A percentile compares a stretch with the other conserved stretches of the same genome.
Evolutionary conservation across 53 echinoderm and acorn worm genomes (phyloP).

Genomic region (Glandiceps talaboti): DNA sequence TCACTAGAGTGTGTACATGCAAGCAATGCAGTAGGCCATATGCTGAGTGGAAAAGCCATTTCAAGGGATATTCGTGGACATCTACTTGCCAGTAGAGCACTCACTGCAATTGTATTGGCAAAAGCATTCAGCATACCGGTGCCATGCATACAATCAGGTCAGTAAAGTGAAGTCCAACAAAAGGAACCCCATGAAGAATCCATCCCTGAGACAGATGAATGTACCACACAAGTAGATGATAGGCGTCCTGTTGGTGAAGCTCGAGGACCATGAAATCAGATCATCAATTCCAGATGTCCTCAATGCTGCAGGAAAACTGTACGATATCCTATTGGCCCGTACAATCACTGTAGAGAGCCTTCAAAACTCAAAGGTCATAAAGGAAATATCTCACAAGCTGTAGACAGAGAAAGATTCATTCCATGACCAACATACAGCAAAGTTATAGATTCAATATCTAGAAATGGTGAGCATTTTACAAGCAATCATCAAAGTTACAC

Average conservation of each 20-base stretch:
- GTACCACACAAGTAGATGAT: too few relatives aligned
- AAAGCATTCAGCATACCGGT: too few relatives aligned
- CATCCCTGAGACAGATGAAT: too few relatives aligned
- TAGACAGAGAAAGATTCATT: neutral
- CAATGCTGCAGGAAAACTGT: constrained; percentile 7
- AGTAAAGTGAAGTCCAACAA: too few relatives aligned
- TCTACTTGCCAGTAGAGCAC: constrained; percentile 30
- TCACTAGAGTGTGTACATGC: constrained; percentile 16
- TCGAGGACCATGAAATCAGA: too few relatives aligned
- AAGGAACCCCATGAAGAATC: too few relatives aligned
- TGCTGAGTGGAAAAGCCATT: constrained; percentile 29
- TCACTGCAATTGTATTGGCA: constrained; percentile 18
- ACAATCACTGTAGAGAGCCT: neutral
- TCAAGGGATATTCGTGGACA: constrained; percentile 30
- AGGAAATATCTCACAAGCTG: neutral
- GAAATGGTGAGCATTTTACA: constrained; percentile 6
- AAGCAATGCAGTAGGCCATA: constrained; percentile 30
- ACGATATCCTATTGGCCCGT: constrained; percentile 1
- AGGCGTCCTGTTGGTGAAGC: too few relatives aligned
- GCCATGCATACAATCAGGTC: too few relatives aligned
- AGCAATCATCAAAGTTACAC: constrained; percentile 19
- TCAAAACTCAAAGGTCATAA: neutral
- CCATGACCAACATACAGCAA: neutral
- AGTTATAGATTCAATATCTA: neutral
- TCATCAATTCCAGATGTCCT: too few relatives aligned